Evolutionary conservation across 2,888 invertebrate species (phyloP).

Genomic region (Patella ulyssiponensis): DNA sequence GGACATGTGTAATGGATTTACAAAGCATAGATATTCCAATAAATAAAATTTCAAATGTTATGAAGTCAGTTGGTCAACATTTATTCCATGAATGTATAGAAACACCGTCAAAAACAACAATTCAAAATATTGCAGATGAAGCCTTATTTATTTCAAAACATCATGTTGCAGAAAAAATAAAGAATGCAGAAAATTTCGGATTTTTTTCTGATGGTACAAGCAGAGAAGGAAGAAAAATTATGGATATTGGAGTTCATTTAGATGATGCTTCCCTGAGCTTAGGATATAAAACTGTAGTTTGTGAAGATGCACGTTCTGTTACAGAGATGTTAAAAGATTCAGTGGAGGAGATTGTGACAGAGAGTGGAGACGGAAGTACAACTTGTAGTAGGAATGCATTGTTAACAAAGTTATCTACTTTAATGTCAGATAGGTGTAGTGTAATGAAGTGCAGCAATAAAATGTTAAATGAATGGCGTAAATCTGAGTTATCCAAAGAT

Average conservation of each 20-base stretch:
- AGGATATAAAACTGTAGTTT: conserved; percentile 2
- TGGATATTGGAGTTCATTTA: not conserved
- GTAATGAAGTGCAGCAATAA: conserved; percentile 5
- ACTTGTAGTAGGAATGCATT: too few relatives aligned
- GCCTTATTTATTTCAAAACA: conserved; percentile 1
- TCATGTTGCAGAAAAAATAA: not conserved
- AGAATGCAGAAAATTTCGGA: not conserved
- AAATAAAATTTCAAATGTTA: too few relatives aligned
- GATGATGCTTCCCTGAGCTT: not conserved
- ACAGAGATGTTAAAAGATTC: too few relatives aligned
- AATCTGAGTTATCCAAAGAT: not conserved
- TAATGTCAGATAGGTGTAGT: conserved; percentile 8
- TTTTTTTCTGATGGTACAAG: conserved; percentile 11
- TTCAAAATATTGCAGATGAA: conserved; percentile 14
- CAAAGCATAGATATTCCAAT: too few relatives aligned
- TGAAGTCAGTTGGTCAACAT: too few relatives aligned
- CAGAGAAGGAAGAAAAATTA: conserved; percentile 6
- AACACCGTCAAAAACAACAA: not conserved
- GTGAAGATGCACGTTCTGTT: not conserved
- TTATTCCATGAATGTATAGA: not conserved
- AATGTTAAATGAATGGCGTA: conserved; percentile 14
- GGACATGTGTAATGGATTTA: too few relatives aligned
- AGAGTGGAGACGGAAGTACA: too few relatives aligned
- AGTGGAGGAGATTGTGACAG: too few relatives aligned
- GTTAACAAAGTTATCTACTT: not conserved